Base-by-base conservation (phyloP, 2,797 vertebrate genomes). In the Hypotaenidia philippensis region DNA sequence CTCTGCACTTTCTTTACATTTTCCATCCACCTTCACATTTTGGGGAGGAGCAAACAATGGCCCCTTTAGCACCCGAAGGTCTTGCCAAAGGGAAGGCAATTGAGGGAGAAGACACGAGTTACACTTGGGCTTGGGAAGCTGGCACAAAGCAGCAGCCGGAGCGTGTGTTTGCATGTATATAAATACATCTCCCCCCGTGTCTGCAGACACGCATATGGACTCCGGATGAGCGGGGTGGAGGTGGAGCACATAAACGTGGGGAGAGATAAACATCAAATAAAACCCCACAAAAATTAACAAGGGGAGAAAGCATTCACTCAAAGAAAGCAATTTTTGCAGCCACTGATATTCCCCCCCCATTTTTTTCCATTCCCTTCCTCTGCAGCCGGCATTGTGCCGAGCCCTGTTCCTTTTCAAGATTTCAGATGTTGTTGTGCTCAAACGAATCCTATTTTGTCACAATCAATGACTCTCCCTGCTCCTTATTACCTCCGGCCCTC, bases 361-460 rank as follows among this genome's bases (percentile, higher is more conserved):
- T 13, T 27, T 17, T 9, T n/a, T 16, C 59, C 29, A 9, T 52
- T 40, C 32, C 55, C 26, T 25, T 14, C 25, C 49, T 13, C 25
- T 50, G 49, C 90, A 96, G 88, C 22, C 25, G 3, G 86, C 77
- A 65, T 94, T 89, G 86, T 87, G 78, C 55, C 0, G 91, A 88
- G 68, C 93, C 15, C 4, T 26, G 47, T 56, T 95, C 95, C 83
- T 95, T 83, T 91, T 76, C 88, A 55, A 97, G 92, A 77, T 78
- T 93, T 96, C 94, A 94, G 86, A 92, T 83, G 96, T 90, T 87
- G 94, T 83, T 60, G 77, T 84, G 95, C 92, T 97, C 93, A 93
- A 96, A 95, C 80, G 70, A 96, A 96, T 95, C 95, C 95, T 91
- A 89, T 96, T 97, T 96, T 94, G 97, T 96, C 97, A 84, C 96